A percentile compares a stretch with the other conserved stretches of the same genome.
Conservation (phyloP, 1,140 invertebrate genomes). For the Aphis gossypii region DNA sequence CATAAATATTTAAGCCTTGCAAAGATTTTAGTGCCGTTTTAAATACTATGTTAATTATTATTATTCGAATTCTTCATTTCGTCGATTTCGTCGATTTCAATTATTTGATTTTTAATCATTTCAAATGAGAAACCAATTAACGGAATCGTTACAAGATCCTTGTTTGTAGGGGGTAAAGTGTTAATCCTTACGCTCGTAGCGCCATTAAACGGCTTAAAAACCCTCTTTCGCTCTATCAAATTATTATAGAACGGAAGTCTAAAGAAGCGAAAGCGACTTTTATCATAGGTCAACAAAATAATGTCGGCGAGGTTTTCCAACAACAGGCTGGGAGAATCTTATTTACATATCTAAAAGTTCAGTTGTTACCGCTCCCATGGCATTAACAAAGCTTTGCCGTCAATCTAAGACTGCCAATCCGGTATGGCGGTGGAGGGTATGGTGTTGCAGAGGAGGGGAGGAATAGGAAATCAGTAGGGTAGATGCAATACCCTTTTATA, state of each 20-base stretch:
- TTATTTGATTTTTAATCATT: constrained; percentile 39
- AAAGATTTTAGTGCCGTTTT: background rate
- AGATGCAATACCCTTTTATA: constrained; percentile 56
- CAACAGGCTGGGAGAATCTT: constrained; percentile 41
- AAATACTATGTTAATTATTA: constrained; percentile 30
- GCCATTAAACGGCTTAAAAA: constrained; percentile 40
- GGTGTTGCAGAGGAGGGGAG: background rate
- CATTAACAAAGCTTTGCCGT: constrained; percentile 55
- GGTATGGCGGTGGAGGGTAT: background rate
- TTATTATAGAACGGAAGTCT: background rate
- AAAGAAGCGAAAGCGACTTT: constrained; percentile 55
- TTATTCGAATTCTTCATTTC: constrained; percentile 23
- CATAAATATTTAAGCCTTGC: background rate
- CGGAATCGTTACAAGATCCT: background rate
- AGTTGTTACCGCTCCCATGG: constrained; percentile 57
- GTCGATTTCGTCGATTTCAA: background rate
- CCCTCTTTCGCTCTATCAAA: constrained; percentile 1
- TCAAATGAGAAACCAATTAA: constrained; percentile 54
- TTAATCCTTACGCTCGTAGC: constrained; percentile 34
- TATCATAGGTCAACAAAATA: constrained; percentile 56
- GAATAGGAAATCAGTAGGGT: background rate
- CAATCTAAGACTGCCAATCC: constrained; percentile 52
- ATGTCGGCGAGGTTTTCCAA: constrained; percentile 50
- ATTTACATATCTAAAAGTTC: constrained; percentile 58
- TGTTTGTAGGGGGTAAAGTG: background rate